phyloP scores from a whole-genome alignment of 2,797 vertebrate genomes.

The Gymnopithys bicolor region DNA sequence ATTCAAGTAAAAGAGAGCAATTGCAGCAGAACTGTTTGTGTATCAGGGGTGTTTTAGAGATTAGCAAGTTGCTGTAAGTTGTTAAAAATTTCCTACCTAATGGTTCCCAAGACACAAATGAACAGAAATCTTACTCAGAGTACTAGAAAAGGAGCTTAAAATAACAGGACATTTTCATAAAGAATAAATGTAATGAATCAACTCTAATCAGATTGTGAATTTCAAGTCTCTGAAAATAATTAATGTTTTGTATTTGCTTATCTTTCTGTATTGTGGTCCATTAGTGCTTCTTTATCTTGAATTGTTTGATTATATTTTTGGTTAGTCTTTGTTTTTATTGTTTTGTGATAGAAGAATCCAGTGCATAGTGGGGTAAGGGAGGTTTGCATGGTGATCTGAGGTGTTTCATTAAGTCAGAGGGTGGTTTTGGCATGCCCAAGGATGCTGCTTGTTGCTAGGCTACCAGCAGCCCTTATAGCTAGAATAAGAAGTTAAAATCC shows the following conservation, averaged over 20 bases:
- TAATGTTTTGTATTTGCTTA: not conserved
- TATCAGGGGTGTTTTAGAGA: not conserved
- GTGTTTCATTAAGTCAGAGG: conserved; percentile 43
- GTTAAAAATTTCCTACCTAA: not conserved
- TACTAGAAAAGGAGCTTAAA: not conserved
- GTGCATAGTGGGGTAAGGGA: not conserved
- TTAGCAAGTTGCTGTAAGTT: not conserved
- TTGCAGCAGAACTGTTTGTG: not conserved
- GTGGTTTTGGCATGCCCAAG: conserved; percentile 55
- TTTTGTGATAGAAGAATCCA: not conserved
- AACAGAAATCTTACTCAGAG: not conserved
- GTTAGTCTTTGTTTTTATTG: not conserved
- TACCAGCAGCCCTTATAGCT: conserved; percentile 61
- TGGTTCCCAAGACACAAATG: not conserved
- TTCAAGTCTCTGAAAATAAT: not conserved
- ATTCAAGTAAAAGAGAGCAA: not conserved
- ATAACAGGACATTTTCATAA: not conserved
- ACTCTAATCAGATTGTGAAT: not conserved
- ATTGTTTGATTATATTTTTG: not conserved
- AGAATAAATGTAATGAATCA: not conserved
- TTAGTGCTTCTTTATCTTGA: not conserved
- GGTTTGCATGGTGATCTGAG: conserved; percentile 35
- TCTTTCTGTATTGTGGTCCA: not conserved
- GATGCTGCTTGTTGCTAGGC: conserved; percentile 77
- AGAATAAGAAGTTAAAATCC: conserved; percentile 69